A percentile compares a stretch with the other conserved stretches of the same genome.
These are phyloP conservation scores for Rapana venosa DNA, from an alignment of 2,888 invertebrate species.

Conservation along the genomic window DNA sequence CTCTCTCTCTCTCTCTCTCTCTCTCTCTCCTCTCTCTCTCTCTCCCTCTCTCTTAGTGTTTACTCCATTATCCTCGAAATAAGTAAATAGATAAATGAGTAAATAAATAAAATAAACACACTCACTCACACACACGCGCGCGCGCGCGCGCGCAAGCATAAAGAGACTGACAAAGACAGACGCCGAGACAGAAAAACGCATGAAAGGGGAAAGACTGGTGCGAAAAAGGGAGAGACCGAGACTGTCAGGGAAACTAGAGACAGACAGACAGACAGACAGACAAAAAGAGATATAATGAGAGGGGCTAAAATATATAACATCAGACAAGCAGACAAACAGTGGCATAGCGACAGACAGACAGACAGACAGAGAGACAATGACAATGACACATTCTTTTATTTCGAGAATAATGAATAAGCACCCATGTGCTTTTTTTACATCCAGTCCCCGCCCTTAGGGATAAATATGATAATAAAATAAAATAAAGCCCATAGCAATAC, in stretches of 20 bases:
- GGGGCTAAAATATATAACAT: too few species aligned
- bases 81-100: neutral
- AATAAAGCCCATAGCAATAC: too few species aligned
- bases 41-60: neutral
- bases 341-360: too few species aligned
- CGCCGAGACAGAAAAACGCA: neutral
- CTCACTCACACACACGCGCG: neutral
- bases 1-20: too few species aligned
- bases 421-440: too few species aligned
- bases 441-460: too few species aligned
- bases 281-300: neutral
- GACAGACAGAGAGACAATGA: too few species aligned
- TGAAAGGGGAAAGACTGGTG: neutral
- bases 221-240: neutral
- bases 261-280: neutral
- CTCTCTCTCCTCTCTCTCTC: too few species aligned
- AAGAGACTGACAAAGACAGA: neutral
- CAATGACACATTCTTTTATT: too few species aligned
- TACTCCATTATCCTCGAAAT: neutral
- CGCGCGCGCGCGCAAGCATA: neutral
- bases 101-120: neutral
- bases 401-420: too few species aligned
- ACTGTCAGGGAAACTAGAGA: neutral
- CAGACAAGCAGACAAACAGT: too few species aligned
- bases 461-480: too few species aligned